A percentile compares a stretch with the other conserved stretches of the same genome.
Evolutionary conservation across 2,888 invertebrate species (phyloP).

Genomic region (Leucophora obtusa): DNA sequence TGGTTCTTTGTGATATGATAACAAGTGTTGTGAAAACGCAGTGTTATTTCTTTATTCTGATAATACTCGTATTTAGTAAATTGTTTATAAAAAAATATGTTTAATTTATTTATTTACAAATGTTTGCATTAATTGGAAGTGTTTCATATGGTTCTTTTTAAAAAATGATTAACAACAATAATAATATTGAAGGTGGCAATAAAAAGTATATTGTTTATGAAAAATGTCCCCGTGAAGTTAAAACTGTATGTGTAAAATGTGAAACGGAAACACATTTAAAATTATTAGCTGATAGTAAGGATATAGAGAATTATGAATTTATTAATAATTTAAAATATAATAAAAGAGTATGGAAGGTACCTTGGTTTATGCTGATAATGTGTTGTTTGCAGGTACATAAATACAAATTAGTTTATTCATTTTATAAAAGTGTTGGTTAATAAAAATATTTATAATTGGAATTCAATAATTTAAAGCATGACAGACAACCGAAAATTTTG

Average conservation of each 20-base stretch:
- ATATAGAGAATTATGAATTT: slow-evolving; percentile 59
- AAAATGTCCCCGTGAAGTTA: slow-evolving; percentile 27
- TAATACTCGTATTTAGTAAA: neutral
- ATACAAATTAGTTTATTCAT: no score
- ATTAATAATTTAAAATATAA: slow-evolving; percentile 68
- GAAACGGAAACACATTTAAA: slow-evolving; percentile 15
- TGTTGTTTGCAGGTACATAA: slow-evolving; percentile 71
- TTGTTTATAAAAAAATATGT: neutral
- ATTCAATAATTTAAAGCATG: no score
- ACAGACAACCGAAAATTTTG: no score
- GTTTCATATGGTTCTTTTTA: neutral
- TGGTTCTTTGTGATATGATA: slow-evolving; percentile 17
- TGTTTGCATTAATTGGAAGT: neutral
- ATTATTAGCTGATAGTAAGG: neutral
- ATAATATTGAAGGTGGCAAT: slow-evolving; percentile 27
- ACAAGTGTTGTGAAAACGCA: neutral
- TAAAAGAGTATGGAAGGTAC: slow-evolving; percentile 69
- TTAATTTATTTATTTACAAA: neutral
- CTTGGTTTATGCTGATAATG: slow-evolving; percentile 73
- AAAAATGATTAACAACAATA: slow-evolving; percentile 1
- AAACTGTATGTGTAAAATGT: slow-evolving; percentile 30
- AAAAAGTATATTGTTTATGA: slow-evolving; percentile 32
- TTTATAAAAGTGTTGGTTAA: no score
- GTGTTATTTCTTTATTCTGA: neutral
- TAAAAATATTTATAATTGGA: no score